Conservation (phyloP, 2,113 vertebrate genomes). For the Coreoperca whiteheadi region DNA sequence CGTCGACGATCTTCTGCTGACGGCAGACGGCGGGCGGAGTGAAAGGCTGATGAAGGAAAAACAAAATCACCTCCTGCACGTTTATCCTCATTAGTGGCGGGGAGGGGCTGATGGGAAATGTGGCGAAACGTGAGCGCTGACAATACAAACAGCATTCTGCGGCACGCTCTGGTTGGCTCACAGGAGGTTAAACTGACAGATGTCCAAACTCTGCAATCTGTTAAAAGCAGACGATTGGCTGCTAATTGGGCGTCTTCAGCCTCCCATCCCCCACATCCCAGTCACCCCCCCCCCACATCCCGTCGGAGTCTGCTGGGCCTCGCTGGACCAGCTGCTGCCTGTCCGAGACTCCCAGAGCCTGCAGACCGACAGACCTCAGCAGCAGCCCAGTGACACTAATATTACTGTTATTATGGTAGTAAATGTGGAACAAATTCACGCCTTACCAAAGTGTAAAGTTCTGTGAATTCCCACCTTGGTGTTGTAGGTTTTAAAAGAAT, state of each 20-base stretch:
- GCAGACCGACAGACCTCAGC: slow-evolving; percentile 11
- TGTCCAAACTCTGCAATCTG: slow-evolving; percentile 45
- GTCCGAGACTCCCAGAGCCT: slow-evolving; percentile 27
- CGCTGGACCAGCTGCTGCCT: slow-evolving; percentile 59
- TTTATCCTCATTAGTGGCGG: background rate
- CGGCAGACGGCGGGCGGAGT: slow-evolving; percentile 41
- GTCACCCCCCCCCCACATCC: fast-evolving
- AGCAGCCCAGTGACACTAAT: slow-evolving; percentile 11
- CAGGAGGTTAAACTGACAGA: slow-evolving; percentile 1
- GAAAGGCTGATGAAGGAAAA: slow-evolving; percentile 1
- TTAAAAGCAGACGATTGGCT: slow-evolving; percentile 47
- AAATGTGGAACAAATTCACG: too few relatives aligned
- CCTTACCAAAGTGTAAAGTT: background rate
- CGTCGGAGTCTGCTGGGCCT: slow-evolving; percentile 1
- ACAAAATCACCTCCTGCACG: background rate
- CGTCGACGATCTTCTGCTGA: background rate
- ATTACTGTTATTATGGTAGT: background rate
- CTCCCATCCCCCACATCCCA: background rate
- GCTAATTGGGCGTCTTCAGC: slow-evolving; percentile 41
- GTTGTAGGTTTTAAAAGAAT: too few relatives aligned
- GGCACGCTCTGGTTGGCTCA: background rate
- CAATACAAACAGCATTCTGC: background rate
- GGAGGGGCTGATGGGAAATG: slow-evolving; percentile 24
- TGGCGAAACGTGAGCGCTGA: background rate
- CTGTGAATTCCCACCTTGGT: background rate